Conservation (phyloP, 2,888 invertebrate species). For the Polietes domitor region DNA sequence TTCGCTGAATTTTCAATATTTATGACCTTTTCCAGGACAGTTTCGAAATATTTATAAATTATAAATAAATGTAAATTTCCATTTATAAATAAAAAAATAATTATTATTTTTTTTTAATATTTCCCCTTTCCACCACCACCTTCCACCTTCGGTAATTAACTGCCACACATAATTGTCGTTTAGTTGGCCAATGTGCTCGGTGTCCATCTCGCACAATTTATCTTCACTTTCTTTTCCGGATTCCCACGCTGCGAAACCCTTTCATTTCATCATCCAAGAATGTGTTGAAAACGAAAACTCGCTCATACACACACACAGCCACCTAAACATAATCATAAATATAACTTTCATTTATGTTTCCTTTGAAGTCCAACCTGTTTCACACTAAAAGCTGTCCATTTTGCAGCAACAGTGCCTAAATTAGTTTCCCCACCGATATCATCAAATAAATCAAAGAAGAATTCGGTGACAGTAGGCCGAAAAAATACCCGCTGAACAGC, state of each 20-base stretch:
- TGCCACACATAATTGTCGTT: too few species aligned
- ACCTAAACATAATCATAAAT: constrained; percentile 38
- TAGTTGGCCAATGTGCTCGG: too few species aligned
- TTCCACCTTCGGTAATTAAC: too few species aligned
- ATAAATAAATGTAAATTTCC: too few species aligned
- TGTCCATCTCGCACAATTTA: too few species aligned
- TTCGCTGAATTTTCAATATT: too few species aligned
- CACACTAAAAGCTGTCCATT: constrained; percentile 13
- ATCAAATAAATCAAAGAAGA: constrained; percentile 62
- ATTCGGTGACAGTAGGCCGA: neutral
- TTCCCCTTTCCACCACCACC: too few species aligned
- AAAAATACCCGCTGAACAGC: neutral
- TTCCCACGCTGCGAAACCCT: constrained; percentile 25
- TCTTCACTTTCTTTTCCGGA: constrained; percentile 10
- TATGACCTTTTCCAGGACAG: too few species aligned
- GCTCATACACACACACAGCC: neutral
- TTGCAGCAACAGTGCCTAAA: too few species aligned
- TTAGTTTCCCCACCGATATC: constrained; percentile 59
- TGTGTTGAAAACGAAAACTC: constrained; percentile 3
- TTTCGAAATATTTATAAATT: too few species aligned
- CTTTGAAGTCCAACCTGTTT: constrained; percentile 55
- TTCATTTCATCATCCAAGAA: constrained; percentile 19
- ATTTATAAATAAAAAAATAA: too few species aligned
- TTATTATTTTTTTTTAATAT: too few species aligned
- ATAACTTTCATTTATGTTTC: constrained; percentile 61